Base-by-base conservation (phyloP, 2,888 invertebrate species). In the Drosophila eohydei region DNA sequence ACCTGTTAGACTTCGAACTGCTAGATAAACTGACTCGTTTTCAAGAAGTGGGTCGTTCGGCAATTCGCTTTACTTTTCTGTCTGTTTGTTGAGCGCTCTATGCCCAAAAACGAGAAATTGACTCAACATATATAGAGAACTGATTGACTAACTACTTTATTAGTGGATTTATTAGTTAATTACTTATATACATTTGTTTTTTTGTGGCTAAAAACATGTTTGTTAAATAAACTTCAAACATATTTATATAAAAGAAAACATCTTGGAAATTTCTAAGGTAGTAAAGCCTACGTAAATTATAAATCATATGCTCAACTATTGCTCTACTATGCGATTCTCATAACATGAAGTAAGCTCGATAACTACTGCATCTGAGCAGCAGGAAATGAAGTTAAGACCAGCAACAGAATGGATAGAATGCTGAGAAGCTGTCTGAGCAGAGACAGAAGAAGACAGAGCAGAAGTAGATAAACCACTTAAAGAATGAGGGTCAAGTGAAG, bases 31-130 rank as follows among this genome's bases (percentile, higher is more conserved):
- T 78, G 63, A 72, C 61, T 68, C 57, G 68, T 61, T 58, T 68
- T 55, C 50, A 44, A 61, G 78, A 76, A 78, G 73, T 78, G 34
- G 78, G 73, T 73, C 76, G 73, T 41, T 21, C 44, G 40, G 14
- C 44, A 30, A 44, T 71, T 77, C 55, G 48, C 52, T 57, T 70
- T 57, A 55, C 12, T 38, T 63, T 63, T 41, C 36, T 41, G 43
- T 16, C 2, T 34, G 28, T 32, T 65, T 40, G 44, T 48, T 44
- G 41, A 64, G 50, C 32, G 12, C 43, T 30, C 16, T 43, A 30
- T 34, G 44, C 41, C 48, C 60, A 50, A 61, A 71, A 70, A 32
- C n/a, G 21, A 38, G 6, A 54, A 36, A 36, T 54, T 28, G 14
- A 11, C 8, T 7, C 40, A 28, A 48, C 46, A 30, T 32, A 38